Percentiles rank a stretch among this genome's conserved stretches.
These are phyloP conservation scores for Heliconius ethilla DNA, from an alignment of 2,888 invertebrate genomes.

Conservation along the genomic window DNA sequence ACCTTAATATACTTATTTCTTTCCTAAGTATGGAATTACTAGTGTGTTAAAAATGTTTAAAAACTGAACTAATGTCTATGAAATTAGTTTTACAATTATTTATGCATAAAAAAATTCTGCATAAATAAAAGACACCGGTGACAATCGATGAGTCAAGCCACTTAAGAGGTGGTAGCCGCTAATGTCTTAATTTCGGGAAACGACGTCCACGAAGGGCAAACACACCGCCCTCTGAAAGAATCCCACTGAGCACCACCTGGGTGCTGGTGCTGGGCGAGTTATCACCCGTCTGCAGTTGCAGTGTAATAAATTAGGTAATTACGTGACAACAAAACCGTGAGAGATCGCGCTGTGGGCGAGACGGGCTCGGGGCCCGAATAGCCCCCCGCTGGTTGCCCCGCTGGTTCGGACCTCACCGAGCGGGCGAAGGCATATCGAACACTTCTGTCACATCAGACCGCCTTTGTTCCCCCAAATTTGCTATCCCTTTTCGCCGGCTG, in stretches of 20 bases:
- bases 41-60: too few species aligned
- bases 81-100: too few species aligned
- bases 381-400: conserved; percentile 73
- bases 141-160: conserved; percentile 49
- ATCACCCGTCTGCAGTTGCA: conserved; percentile 53
- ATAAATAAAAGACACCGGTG: conserved; percentile 54
- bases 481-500: conserved; percentile 60
- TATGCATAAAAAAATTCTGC: too few species aligned
- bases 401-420: conserved; percentile 73
- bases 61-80: too few species aligned
- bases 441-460: conserved; percentile 70
- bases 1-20: too few species aligned
- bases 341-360: conserved; percentile 66
- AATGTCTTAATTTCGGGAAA: conserved; percentile 79
- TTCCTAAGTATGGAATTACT: too few species aligned
- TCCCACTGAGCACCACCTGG: conserved; percentile 53
- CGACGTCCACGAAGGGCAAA: conserved; percentile 73
- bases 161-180: conserved; percentile 54
- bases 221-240: conserved; percentile 67
- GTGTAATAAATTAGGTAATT: conserved; percentile 77
- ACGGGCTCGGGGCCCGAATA: conserved; percentile 55
- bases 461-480: conserved; percentile 73
- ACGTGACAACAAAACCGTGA: conserved; percentile 74
- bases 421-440: conserved; percentile 55
- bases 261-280: conserved; percentile 58